These are phyloP conservation scores for Vulpes lagopus DNA, from an alignment of 2,113 vertebrate genomes.

Conservation along the genomic window DNA sequence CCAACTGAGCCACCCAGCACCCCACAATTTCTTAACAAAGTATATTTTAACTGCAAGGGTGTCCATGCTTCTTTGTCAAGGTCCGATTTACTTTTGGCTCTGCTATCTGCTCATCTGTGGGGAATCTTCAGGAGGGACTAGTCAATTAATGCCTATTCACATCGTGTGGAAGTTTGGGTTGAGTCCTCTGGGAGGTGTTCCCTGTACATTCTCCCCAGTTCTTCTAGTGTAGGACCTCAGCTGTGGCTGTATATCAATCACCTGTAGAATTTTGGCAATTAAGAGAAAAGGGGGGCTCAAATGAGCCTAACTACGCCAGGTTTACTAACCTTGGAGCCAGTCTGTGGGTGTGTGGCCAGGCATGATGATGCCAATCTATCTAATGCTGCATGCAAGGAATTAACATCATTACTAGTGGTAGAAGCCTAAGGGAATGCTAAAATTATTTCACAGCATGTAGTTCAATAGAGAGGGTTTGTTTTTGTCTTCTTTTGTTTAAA, in stretches of 20 bases:
- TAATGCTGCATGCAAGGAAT: background rate
- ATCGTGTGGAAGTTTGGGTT: background rate
- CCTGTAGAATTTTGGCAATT: background rate
- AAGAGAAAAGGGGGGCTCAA: background rate
- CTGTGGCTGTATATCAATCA: background rate
- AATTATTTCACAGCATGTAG: background rate
- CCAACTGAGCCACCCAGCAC: too few species aligned
- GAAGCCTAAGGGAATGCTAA: background rate
- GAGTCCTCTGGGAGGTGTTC: background rate
- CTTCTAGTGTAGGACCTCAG: background rate
- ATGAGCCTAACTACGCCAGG: background rate
- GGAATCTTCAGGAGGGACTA: background rate
- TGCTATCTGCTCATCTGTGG: background rate
- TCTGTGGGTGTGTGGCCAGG: background rate
- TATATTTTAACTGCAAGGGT: background rate
- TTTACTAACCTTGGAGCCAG: background rate
- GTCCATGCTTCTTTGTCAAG: background rate
- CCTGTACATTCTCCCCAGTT: background rate
- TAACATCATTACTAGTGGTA: background rate
- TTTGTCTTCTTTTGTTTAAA: background rate
- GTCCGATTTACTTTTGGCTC: background rate
- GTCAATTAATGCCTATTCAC: background rate
- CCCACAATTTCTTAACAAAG: background rate
- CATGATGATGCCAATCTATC: background rate
- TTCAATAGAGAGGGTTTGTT: background rate